Evolutionary conservation across 1,140 invertebrate species (phyloP).

Genomic region (Ctenoplectra terminalis): DNA sequence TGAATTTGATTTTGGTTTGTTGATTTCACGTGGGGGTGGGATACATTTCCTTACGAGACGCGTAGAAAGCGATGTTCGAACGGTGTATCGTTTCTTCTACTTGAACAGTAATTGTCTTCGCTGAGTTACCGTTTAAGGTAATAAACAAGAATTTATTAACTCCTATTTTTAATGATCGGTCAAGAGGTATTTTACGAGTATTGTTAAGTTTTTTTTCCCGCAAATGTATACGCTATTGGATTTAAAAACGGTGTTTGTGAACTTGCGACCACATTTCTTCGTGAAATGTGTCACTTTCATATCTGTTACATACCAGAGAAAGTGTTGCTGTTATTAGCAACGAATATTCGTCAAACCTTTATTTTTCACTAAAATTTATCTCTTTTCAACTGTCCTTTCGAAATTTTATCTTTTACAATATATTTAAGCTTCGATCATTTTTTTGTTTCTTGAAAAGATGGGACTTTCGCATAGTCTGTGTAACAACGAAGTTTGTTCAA

Average conservation of each 20-base stretch:
- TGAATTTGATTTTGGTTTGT: too few species aligned
- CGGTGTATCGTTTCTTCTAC: too few species aligned
- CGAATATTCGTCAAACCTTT: background rate
- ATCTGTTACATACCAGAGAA: slow-evolving; percentile 5
- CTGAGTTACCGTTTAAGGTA: too few species aligned
- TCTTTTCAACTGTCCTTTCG: background rate
- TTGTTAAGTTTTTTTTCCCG: background rate
- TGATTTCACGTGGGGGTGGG: too few species aligned
- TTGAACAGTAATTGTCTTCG: too few species aligned
- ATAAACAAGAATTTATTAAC: too few species aligned
- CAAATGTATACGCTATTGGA: background rate
- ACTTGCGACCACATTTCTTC: background rate
- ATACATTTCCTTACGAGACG: too few species aligned
- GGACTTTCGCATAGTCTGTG: too few species aligned
- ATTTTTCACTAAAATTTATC: background rate
- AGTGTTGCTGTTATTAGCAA: background rate
- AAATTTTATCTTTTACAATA: background rate
- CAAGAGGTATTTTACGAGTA: background rate
- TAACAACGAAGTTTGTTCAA: too few species aligned
- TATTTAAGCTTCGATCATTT: background rate
- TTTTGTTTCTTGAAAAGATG: background rate
- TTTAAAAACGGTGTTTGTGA: background rate
- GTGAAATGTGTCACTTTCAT: slow-evolving; percentile 20
- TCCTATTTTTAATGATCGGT: too few species aligned
- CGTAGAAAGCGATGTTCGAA: too few species aligned